Evolutionary conservation across 2,797 vertebrate genomes (phyloP).

Genomic region (Micromesistius poutassou): DNA sequence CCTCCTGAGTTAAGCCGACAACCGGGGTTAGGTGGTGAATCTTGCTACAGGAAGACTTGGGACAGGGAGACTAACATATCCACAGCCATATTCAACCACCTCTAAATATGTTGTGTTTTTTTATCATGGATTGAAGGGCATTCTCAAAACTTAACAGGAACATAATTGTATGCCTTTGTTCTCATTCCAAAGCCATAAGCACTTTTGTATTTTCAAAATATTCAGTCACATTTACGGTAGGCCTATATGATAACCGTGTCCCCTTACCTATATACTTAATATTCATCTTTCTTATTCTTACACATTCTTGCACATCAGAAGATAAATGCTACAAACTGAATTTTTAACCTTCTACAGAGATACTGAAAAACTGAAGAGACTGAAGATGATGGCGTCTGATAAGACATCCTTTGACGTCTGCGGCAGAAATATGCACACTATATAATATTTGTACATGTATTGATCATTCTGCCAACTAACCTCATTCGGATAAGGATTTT

Average conservation of each 20-base stretch:
- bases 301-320: neutral
- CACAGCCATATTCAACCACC: neutral
- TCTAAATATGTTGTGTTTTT: neutral
- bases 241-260: neutral
- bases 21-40: neutral
- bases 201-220: neutral
- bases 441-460: neutral
- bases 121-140: neutral
- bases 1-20: too few species aligned
- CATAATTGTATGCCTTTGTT: too few species aligned
- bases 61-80: neutral
- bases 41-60: neutral
- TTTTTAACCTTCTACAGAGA: neutral
- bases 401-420: neutral
- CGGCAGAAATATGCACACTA: neutral
- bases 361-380: neutral
- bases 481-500: too few species aligned
- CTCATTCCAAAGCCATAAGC: too few species aligned
- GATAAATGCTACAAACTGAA: neutral
- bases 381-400: neutral
- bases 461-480: neutral
- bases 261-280: neutral
- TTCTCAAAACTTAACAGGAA: neutral
- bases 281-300: neutral
- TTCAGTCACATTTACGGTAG: neutral